Conservation (phyloP, 2,888 invertebrate genomes). For the Euzetes globulus region DNA sequence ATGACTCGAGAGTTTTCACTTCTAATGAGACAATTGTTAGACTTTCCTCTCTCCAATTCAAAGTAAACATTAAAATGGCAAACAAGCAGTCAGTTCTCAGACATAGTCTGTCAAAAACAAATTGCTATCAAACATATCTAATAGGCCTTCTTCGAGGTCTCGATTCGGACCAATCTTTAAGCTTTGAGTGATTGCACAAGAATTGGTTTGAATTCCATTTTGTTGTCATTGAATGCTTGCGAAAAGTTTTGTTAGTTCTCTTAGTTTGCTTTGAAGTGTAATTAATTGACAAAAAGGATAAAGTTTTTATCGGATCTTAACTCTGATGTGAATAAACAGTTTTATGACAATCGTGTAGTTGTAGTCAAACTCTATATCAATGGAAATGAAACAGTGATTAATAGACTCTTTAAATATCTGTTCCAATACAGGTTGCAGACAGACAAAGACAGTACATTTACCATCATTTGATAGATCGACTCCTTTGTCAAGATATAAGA, state of each 20-base stretch:
- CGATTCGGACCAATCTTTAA: no score
- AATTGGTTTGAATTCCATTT: no score
- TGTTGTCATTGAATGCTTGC: no score
- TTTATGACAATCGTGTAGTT: neutral
- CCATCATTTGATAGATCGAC: neutral
- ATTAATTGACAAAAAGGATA: neutral
- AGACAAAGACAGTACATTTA: no score
- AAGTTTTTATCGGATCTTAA: neutral
- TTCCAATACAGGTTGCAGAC: no score
- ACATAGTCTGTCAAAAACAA: neutral
- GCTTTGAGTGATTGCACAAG: no score
- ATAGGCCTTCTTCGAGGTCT: neutral
- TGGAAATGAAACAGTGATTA: neutral
- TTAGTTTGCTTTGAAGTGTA: no score
- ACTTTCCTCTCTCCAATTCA: neutral
- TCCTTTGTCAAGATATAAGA: neutral
- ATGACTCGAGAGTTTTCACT: neutral
- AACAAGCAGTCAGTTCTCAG: neutral
- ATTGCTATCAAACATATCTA: neutral
- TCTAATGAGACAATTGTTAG: neutral
- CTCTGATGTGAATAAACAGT: neutral
- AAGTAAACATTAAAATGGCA: neutral
- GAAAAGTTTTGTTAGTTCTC: no score
- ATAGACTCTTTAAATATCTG: no score
- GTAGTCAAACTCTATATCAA: neutral